A percentile compares a stretch with the other conserved stretches of the same genome.
phyloP scores from a whole-genome alignment of 2,113 vertebrate species.

The Notothenia coriiceps region DNA sequence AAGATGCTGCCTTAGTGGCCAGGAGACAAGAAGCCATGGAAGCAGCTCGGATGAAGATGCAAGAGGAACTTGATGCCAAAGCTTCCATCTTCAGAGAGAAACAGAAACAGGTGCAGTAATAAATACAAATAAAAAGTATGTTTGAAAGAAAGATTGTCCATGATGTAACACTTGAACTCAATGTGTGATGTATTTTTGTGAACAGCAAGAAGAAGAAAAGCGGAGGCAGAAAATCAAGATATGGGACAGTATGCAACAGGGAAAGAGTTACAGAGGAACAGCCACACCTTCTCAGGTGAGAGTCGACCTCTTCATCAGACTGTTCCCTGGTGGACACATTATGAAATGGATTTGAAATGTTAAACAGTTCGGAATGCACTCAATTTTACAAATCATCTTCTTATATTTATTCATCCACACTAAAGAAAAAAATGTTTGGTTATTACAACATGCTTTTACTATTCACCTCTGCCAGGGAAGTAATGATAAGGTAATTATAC shows the following conservation, averaged over 20 bases:
- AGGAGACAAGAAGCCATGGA: slow-evolving; percentile 90
- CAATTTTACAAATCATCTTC: not conserved
- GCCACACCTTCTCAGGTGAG: slow-evolving; percentile 81
- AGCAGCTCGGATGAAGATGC: slow-evolving; percentile 90
- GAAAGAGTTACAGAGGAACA: slow-evolving; percentile 87
- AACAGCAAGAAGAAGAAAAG: slow-evolving; percentile 92
- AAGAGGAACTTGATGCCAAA: slow-evolving; percentile 90
- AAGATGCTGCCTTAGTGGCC: slow-evolving; percentile 86
- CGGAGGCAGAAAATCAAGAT: slow-evolving; percentile 90
- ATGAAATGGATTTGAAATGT: not conserved
- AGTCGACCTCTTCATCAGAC: not conserved
- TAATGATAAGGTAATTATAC: too few species aligned
- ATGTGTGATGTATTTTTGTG: slow-evolving; percentile 4
- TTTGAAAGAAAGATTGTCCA: not conserved
- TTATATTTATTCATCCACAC: too few species aligned
- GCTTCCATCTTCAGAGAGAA: slow-evolving; percentile 91
- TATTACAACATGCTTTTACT: too few species aligned
- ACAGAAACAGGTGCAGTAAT: slow-evolving; percentile 85
- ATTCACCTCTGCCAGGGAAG: too few species aligned
- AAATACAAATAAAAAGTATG: not conserved
- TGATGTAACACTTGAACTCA: not conserved
- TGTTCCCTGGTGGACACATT: not conserved
- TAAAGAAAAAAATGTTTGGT: too few species aligned
- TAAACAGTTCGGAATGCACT: not conserved
- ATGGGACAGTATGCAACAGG: slow-evolving; percentile 93